phyloP scores from a whole-genome alignment of 2,797 vertebrate genomes.

The Ataeniobius toweri region DNA sequence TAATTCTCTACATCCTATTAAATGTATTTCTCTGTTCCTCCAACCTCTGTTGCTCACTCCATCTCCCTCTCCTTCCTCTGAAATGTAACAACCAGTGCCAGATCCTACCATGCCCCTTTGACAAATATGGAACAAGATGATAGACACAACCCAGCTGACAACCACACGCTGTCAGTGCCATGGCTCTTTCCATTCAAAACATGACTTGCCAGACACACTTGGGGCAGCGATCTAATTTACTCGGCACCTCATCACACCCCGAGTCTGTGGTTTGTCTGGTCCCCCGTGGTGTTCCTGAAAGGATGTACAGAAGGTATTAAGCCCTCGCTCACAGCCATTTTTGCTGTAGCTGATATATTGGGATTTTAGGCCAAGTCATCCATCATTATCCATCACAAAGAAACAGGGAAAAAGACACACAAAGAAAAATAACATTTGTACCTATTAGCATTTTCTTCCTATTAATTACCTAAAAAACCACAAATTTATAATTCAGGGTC shows the following conservation, averaged over 20 bases:
- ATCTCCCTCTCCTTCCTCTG: constrained; percentile 25
- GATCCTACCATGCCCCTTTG: constrained; percentile 26
- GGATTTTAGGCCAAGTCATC: constrained; percentile 20
- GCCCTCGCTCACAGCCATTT: constrained; percentile 12
- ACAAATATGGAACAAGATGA: constrained; percentile 44
- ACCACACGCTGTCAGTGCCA: constrained; percentile 28
- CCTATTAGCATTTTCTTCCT: not conserved
- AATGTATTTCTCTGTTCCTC: constrained; percentile 15
- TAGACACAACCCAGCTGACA: constrained; percentile 16
- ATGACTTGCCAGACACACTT: constrained; percentile 45
- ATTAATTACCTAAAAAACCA: constrained; percentile 33
- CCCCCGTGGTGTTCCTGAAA: constrained; percentile 29
- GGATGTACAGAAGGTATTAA: constrained; percentile 21
- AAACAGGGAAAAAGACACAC: constrained; percentile 2
- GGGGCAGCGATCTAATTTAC: constrained; percentile 46
- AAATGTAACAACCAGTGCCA: constrained; percentile 25
- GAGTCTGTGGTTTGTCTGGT: constrained; percentile 20
- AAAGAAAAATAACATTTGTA: constrained; percentile 7
- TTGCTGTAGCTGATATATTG: constrained; percentile 27
- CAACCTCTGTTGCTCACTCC: constrained; percentile 17
- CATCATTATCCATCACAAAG: constrained; percentile 32
- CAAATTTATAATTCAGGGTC: constrained; percentile 1
- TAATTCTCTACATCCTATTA: constrained; percentile 10
- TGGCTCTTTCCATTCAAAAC: constrained; percentile 29
- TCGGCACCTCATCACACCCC: constrained; percentile 35